Percentiles rank a stretch among this genome's conserved stretches.
Evolutionary conservation across 2,797 vertebrate species (phyloP).

Genomic region (Sebastes nivosus): DNA sequence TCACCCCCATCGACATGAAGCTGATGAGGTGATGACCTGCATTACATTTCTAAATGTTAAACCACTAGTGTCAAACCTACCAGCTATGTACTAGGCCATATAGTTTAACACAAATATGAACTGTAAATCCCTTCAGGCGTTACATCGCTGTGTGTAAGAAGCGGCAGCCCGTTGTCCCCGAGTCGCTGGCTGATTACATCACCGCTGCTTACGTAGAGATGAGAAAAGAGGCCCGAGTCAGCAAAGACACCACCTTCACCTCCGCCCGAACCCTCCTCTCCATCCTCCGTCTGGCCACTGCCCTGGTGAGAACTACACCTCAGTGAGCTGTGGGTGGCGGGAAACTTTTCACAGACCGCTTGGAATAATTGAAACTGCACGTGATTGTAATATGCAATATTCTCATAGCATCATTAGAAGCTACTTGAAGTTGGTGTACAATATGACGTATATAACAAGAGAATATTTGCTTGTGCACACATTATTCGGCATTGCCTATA

Average conservation of each 20-base stretch:
- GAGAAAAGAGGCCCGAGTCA: constrained; percentile 92
- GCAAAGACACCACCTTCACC: constrained; percentile 92
- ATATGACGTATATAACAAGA: too few relatives aligned
- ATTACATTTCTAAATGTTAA: not conserved
- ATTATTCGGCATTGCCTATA: too few relatives aligned
- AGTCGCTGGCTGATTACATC: constrained; percentile 90
- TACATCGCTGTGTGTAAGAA: constrained; percentile 89
- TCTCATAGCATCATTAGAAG: too few relatives aligned
- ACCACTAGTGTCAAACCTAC: not conserved
- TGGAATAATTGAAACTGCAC: not conserved
- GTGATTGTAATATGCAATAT: too few relatives aligned
- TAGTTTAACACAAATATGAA: not conserved
- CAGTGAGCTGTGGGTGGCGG: not conserved
- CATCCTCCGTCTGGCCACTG: constrained; percentile 91
- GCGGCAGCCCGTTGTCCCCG: constrained; percentile 88
- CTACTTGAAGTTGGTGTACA: too few relatives aligned
- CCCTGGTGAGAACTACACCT: constrained; percentile 84
- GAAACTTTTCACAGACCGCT: not conserved
- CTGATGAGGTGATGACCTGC: constrained; percentile 82
- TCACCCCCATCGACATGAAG: constrained; percentile 92
- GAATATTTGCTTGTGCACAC: too few relatives aligned
- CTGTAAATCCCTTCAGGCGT: constrained; percentile 74
- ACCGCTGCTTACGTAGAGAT: constrained; percentile 95
- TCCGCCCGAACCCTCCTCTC: constrained; percentile 93
- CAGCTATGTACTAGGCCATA: rapidly evolving